Percentiles rank a stretch among this genome's conserved stretches.
These are phyloP conservation scores for Melozone crissalis DNA, from an alignment of 2,113 vertebrate genomes.

Conservation along the genomic window DNA sequence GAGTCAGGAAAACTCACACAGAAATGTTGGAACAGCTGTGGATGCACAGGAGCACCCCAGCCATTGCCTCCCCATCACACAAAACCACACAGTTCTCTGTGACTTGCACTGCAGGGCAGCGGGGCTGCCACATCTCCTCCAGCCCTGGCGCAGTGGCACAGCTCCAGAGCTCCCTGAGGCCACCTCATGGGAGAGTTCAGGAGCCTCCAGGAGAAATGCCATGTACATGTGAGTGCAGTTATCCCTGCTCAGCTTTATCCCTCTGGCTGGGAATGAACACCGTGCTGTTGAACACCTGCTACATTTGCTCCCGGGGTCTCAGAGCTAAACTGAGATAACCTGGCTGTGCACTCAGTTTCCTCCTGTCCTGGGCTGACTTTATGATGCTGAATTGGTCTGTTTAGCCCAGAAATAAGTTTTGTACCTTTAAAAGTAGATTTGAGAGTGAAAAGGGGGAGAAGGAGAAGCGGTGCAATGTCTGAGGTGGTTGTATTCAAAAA, in stretches of 20 bases:
- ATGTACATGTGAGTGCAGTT: rapidly evolving
- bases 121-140: rapidly evolving
- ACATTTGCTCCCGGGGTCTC: rapidly evolving
- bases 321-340: neutral
- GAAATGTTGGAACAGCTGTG: neutral
- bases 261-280: neutral
- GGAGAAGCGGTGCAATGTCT: neutral
- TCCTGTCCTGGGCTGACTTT: neutral
- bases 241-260: neutral
- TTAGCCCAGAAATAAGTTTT: neutral
- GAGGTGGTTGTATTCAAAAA: neutral
- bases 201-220: neutral
- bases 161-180: neutral
- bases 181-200: neutral
- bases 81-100: neutral
- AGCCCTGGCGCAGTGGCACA: rapidly evolving
- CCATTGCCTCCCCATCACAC: rapidly evolving
- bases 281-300: neutral
- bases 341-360: neutral
- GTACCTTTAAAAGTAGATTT: neutral
- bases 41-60: neutral
- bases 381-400: neutral
- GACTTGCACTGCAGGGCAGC: neutral
- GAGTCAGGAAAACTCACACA: neutral
- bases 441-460: neutral